Evolutionary conservation across 2,888 invertebrate genomes (phyloP), one percentile per base, ranked within the genome.

Genomic region (Lutraria lutraria): DNA sequence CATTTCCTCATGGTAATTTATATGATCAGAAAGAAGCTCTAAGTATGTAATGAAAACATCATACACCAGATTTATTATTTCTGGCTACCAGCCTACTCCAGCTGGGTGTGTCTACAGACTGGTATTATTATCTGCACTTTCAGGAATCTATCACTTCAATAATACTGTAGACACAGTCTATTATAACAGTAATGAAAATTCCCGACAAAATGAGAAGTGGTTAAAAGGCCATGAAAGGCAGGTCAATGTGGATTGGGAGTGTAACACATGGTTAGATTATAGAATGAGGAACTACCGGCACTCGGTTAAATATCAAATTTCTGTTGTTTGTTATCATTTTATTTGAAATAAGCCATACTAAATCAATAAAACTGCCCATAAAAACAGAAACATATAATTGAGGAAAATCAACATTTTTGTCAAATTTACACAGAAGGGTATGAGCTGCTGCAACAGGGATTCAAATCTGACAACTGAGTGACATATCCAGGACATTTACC

Each of bases 91-190:
- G 86, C 86, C 86, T 86, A 79, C 81, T 63, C 81, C 76, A n/a
- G 63, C n/a, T 79, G 88, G 88, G 88, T 76, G 88, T 88, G 88
- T 81, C 88, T 76, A 68, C 52, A 88, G 81, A 88, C 88, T 56
- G 85, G 60, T 63, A 21, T n/a, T 25, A 72, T 72, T 84, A 84
- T 72, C 84, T 84, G 84, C 84, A 84, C 53, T 19, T 21, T 76
- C 53, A 76, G 84, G 72, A 84, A 54, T 81, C 54, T 54, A 76
- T 76, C 76, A 34, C 15, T 76, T 76, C n/a, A 68, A 68, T 68
- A 25, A 31, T 76, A 76, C 76, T 34, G 76, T 76, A 76, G 19
- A 76, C 31, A 34, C 34, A 76, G 76, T 76, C 63, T 68, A n/a
- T n/a, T 68, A 25, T 25, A n/a, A 25, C 63, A 68, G 63, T 68